Evolutionary conservation across 2,888 invertebrate genomes (phyloP).

Genomic region (Scotopteryx bipunctaria): DNA sequence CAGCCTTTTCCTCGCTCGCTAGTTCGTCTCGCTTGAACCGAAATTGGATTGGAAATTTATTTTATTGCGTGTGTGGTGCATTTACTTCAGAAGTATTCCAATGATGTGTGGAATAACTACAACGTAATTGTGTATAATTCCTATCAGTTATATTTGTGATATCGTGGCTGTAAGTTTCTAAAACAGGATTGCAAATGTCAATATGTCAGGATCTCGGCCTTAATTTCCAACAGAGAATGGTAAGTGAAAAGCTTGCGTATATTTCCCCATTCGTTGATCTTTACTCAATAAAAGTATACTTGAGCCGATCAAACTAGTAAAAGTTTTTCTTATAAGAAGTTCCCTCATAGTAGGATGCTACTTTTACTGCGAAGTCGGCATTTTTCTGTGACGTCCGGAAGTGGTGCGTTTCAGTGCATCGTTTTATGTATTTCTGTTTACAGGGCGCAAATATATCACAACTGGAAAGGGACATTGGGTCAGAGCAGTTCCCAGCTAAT

Average conservation of each 20-base stretch:
- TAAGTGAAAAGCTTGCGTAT: constrained; percentile 55
- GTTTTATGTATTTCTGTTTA: constrained; percentile 38
- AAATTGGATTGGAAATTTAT: constrained; percentile 7
- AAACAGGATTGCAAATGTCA: constrained; percentile 82
- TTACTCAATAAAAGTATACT: neutral
- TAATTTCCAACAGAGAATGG: constrained; percentile 84
- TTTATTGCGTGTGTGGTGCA: constrained; percentile 13
- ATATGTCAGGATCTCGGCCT: constrained; percentile 84
- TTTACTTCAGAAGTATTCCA: constrained; percentile 42
- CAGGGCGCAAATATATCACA: constrained; percentile 99
- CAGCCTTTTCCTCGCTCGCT: constrained; percentile 1
- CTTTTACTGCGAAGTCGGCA: constrained; percentile 20
- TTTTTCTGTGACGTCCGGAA: constrained; percentile 19
- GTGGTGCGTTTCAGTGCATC: constrained; percentile 7
- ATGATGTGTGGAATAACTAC: constrained; percentile 59
- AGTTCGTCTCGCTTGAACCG: no score
- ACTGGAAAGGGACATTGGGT: constrained; percentile 99
- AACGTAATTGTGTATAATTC: constrained; percentile 28
- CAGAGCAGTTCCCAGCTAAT: constrained; percentile 98
- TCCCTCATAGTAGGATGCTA: constrained; percentile 9
- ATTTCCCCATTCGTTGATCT: neutral
- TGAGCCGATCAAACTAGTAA: neutral
- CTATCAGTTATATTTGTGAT: constrained; percentile 9
- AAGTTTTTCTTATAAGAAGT: neutral
- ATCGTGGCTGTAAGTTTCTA: constrained; percentile 54